Evolutionary conservation across 2,113 vertebrate species (phyloP), one percentile per base, ranked within the genome.

Genomic region (Aepyceros melampus): DNA sequence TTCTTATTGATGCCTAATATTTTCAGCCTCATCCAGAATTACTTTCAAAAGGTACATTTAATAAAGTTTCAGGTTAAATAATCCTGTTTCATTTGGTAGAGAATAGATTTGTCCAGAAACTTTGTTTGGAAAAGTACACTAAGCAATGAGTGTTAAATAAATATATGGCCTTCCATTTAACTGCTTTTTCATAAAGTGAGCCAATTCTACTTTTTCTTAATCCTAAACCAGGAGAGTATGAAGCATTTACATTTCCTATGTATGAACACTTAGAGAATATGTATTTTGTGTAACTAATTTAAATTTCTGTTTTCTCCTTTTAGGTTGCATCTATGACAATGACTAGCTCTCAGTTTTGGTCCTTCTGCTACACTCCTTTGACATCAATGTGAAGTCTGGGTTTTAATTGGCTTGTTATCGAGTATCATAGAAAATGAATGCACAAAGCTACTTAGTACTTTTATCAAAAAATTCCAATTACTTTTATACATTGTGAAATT

Each of bases 271-370:
- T 85, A 92, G 6, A 74, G 10, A 74, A 5, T 67, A 76, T 79
- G 2, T 49, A 9, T 58, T 89, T 58, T 93, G 86, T 31, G 40
- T 19, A 86, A 85, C 58, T 88, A 7, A 83, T 96, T 85, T 88
- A 94, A 47, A 64, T 92, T 78, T 95, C 10, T 51, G 7, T 93
- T 94, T 56, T 87, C 86, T 98, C 67, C 25, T 98, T 98, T 67
- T 98, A 99, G 99, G 98, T 71, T 99, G 98, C 47, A 98, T 99
- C 98, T 99, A 99, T 83, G 99, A 99, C 96, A 99, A 99, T 0
- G 98, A 99, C 96, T 99, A 98, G 98, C 62, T 33, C 3, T 67
- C 92, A 67, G 60, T 51, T 91, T 31, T 92, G 0, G n/a, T 84
- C 74, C 97, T 81, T 78, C 9, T 79, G 14, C 84, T 43, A 56